phyloP scores from a whole-genome alignment of 2,797 vertebrate species.

The Phyllotis vaccarum region DNA sequence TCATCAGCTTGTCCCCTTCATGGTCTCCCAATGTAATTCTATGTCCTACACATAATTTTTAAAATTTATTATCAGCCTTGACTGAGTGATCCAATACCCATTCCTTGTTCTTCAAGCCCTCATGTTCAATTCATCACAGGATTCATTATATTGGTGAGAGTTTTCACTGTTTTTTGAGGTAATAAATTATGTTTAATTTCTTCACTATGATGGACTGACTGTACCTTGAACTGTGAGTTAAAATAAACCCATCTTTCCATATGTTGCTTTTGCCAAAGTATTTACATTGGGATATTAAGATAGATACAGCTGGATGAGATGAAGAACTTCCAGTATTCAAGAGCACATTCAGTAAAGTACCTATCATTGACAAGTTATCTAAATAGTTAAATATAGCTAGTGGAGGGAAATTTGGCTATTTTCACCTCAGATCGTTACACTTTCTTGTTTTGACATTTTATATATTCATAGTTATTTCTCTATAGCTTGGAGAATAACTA shows the following conservation, averaged over 20 bases:
- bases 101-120: too few species aligned
- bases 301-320: background rate
- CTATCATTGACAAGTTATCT: background rate
- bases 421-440: background rate
- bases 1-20: background rate
- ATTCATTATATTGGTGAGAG: too few species aligned
- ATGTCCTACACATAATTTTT: background rate
- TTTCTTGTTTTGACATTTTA: background rate
- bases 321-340: background rate
- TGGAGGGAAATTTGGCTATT: background rate
- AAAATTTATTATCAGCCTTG: background rate
- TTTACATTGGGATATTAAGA: background rate
- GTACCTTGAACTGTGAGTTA: background rate
- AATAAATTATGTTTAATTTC: too few species aligned
- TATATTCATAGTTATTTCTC: background rate
- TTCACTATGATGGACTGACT: too few species aligned
- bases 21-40: background rate
- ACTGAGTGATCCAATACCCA: too few species aligned
- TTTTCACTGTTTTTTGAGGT: too few species aligned
- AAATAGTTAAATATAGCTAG: background rate
- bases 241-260: background rate
- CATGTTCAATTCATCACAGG: too few species aligned
- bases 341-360: background rate
- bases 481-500: background rate
- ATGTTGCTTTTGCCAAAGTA: background rate